Evolutionary conservation across 2,797 vertebrate genomes (phyloP).

Genomic region (Arnoldichthys spilopterus): DNA sequence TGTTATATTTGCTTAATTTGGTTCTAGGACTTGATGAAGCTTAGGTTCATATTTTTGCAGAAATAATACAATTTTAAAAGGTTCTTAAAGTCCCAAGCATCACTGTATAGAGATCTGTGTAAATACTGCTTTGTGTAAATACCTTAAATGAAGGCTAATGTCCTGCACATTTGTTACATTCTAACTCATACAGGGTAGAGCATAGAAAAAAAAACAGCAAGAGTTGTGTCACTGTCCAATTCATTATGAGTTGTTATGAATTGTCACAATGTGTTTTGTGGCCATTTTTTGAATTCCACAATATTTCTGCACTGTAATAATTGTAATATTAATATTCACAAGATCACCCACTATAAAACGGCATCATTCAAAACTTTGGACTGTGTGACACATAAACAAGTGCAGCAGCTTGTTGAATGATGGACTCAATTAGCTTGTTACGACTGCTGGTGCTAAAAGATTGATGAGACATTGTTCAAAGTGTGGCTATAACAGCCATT

Average conservation of each 20-base stretch:
- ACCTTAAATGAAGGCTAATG: too few relatives aligned
- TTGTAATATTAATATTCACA: constrained; percentile 47
- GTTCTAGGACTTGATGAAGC: too few relatives aligned
- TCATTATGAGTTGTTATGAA: too few relatives aligned
- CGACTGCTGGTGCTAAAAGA: constrained; percentile 36
- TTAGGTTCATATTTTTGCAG: too few relatives aligned
- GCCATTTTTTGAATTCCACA: background rate
- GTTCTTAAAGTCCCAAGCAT: too few relatives aligned
- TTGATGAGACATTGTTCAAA: constrained; percentile 44
- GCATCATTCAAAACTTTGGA: constrained; percentile 19
- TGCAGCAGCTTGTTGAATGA: constrained; percentile 35
- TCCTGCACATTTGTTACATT: too few relatives aligned
- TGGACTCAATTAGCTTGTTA: constrained; percentile 48
- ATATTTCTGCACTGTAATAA: constrained; percentile 48
- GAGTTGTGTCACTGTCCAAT: background rate
- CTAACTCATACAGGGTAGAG: too few relatives aligned
- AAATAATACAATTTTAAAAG: too few relatives aligned
- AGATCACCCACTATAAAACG: constrained; percentile 58
- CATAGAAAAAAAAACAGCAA: background rate
- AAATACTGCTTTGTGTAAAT: too few relatives aligned
- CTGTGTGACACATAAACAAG: constrained; percentile 42
- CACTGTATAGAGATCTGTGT: too few relatives aligned
- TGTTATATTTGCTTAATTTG: too few relatives aligned
- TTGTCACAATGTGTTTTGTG: background rate
- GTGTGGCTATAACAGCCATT: constrained; percentile 27